Evolutionary conservation across 2,888 invertebrate species (phyloP).

Genomic region (Xestia ashworthii): DNA sequence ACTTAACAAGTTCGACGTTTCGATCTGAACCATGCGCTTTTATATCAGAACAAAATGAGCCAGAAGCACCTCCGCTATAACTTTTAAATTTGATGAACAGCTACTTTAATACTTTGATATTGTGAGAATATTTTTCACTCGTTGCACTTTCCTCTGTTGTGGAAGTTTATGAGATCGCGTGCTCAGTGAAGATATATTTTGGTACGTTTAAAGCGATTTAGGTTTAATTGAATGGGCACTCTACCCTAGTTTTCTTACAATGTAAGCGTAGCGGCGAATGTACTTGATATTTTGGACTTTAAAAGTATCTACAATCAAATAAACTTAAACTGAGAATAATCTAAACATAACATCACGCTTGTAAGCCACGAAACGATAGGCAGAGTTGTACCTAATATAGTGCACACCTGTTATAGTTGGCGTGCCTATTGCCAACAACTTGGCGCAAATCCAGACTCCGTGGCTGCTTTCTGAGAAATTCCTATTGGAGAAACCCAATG

Average conservation of each 20-base stretch:
- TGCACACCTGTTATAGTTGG: too few relatives aligned
- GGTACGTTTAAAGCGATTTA: conserved; percentile 33
- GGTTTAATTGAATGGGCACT: conserved; percentile 38
- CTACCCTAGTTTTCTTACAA: conserved; percentile 16
- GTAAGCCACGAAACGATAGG: too few relatives aligned
- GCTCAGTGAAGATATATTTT: conserved; percentile 49
- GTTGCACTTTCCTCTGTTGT: conserved; percentile 61
- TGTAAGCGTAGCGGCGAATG: neutral
- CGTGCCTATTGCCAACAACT: too few relatives aligned
- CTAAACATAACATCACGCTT: too few relatives aligned
- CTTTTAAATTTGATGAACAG: conserved; percentile 80
- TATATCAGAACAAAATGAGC: conserved; percentile 69
- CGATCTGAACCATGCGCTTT: conserved; percentile 69
- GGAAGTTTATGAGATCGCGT: conserved; percentile 54
- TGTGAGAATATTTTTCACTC: conserved; percentile 71
- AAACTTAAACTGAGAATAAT: too few relatives aligned
- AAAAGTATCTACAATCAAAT: neutral
- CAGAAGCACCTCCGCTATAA: conserved; percentile 69
- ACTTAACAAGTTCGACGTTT: conserved; percentile 74
- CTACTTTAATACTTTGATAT: conserved; percentile 74
- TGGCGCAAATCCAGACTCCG: too few relatives aligned
- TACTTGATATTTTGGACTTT: neutral
- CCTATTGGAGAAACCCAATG: too few relatives aligned
- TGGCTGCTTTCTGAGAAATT: too few relatives aligned
- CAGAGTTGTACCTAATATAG: too few relatives aligned